These are phyloP conservation scores for Corythaeola cristata DNA, from an alignment of 2,113 vertebrate genomes.

Conservation along the genomic window DNA sequence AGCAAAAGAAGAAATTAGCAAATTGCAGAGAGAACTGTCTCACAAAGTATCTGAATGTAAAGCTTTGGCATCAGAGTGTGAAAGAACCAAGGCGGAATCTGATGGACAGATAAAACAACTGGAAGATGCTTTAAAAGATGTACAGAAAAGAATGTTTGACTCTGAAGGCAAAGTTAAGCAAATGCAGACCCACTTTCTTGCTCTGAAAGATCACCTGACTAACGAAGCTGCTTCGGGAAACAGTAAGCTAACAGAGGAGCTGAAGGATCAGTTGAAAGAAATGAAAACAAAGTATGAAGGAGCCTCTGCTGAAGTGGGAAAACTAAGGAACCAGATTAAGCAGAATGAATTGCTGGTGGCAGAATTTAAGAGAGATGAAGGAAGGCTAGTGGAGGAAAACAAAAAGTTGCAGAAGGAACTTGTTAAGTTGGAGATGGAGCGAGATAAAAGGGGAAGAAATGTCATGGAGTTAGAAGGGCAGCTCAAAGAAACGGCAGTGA, in stretches of 20 bases:
- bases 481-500: conserved; percentile 74
- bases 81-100: conserved; percentile 83
- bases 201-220: conserved; percentile 89
- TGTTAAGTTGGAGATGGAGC: conserved; percentile 69
- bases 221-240: conserved; percentile 66
- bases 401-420: conserved; percentile 82
- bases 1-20: conserved; percentile 79
- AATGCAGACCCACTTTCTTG: conserved; percentile 93
- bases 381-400: conserved; percentile 81
- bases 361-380: conserved; percentile 87
- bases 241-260: conserved; percentile 79
- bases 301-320: conserved; percentile 89
- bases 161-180: conserved; percentile 96
- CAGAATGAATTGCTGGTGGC: conserved; percentile 88
- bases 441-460: conserved; percentile 73
- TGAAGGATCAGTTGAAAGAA: conserved; percentile 87
- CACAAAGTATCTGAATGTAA: conserved; percentile 84
- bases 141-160: conserved; percentile 98
- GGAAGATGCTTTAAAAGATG: conserved; percentile 91
- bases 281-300: conserved; percentile 92
- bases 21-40: conserved; percentile 82
- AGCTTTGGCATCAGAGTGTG: conserved; percentile 78
- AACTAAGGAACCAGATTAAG: conserved; percentile 88
- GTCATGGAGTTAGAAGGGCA: conserved; percentile 75
- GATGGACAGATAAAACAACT: conserved; percentile 90